Evolutionary conservation across 2,888 invertebrate genomes (phyloP).

Genomic region (Eupsilia transversa): DNA sequence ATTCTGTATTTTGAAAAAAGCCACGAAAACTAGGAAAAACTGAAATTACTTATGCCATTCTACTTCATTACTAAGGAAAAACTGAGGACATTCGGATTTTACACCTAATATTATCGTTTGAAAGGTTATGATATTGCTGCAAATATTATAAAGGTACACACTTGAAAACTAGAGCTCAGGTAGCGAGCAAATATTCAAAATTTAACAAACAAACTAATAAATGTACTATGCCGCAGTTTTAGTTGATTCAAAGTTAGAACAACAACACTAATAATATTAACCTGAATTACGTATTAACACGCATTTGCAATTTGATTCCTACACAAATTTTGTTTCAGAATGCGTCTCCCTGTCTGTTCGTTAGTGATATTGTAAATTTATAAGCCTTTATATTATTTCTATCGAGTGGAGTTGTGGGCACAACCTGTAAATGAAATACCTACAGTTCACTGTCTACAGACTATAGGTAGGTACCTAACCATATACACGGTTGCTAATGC

Average conservation of each 20-base stretch:
- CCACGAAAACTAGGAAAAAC: background rate
- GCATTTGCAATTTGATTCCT: background rate
- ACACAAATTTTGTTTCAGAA: background rate
- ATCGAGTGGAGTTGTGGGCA: background rate
- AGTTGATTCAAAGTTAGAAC: constrained; percentile 2
- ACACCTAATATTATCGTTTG: background rate
- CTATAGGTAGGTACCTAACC: background rate
- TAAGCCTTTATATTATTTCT: background rate
- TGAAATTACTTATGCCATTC: background rate
- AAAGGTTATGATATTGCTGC: background rate
- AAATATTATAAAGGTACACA: constrained; percentile 1
- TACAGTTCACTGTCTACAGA: too few relatives aligned
- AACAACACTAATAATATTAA: background rate
- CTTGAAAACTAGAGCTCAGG: background rate
- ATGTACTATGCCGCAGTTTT: background rate
- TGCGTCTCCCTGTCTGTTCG: background rate
- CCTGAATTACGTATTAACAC: background rate
- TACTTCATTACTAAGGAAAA: background rate
- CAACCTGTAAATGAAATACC: too few relatives aligned
- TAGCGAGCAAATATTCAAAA: background rate
- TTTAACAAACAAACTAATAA: constrained; percentile 11
- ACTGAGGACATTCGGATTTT: background rate
- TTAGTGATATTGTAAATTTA: background rate
- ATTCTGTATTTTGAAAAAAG: background rate
- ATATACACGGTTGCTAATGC: constrained; percentile 7